Percentiles rank a stretch among this genome's conserved stretches.
phyloP scores from a whole-genome alignment of 1,140 invertebrate genomes.

The Drosophila varians region DNA sequence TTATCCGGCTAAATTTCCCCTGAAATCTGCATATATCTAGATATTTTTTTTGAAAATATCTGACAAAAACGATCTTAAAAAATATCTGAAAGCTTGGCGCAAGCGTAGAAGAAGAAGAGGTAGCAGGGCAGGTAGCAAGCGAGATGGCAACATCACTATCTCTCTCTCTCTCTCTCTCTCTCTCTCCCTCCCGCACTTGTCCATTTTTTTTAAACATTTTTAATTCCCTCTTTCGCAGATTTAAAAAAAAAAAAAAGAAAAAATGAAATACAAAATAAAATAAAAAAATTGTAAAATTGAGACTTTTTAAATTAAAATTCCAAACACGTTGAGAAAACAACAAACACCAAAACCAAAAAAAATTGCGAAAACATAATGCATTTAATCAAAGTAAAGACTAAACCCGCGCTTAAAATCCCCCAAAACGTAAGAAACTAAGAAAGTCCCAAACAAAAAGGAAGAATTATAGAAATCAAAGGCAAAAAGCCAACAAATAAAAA shows the following conservation, averaged over 20 bases:
- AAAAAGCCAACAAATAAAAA: constrained; percentile 18
- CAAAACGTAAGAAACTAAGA: constrained; percentile 65
- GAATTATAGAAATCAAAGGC: constrained; percentile 25
- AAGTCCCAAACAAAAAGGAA: constrained; percentile 9
- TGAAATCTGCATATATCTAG: no score
- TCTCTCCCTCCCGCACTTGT: background rate
- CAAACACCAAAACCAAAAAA: constrained; percentile 3
- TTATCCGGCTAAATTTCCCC: background rate
- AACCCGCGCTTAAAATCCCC: constrained; percentile 56
- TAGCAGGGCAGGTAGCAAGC: constrained; percentile 12
- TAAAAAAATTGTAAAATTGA: constrained; percentile 1
- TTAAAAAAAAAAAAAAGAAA: background rate
- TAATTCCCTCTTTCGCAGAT: constrained; percentile 16
- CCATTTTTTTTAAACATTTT: background rate
- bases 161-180: constrained; percentile 6
- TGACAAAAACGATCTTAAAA: constrained; percentile 1
- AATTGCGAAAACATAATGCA: constrained; percentile 61
- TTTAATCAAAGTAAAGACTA: constrained; percentile 73
- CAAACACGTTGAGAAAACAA: constrained; percentile 9
- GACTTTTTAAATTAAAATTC: no score
- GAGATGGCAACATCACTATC: constrained; percentile 1
- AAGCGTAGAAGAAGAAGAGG: constrained; percentile 3
- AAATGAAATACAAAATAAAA: background rate
- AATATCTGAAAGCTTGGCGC: constrained; percentile 18
- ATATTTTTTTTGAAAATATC: no score